These are phyloP conservation scores for Ormyrus labotus DNA, from an alignment of 2,888 invertebrate genomes.

Conservation along the genomic window DNA sequence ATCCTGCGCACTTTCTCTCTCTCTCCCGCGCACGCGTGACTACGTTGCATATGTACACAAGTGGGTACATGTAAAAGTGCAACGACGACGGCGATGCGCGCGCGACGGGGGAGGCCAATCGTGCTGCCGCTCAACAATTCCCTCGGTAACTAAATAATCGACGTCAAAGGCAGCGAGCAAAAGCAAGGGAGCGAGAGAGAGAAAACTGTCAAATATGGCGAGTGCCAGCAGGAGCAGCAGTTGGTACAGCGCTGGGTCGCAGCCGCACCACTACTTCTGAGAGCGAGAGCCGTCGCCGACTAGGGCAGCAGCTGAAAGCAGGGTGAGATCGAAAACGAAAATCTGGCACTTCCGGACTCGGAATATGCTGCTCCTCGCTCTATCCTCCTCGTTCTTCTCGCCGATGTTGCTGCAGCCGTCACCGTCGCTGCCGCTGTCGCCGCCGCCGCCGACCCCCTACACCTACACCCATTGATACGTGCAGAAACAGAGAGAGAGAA, in stretches of 20 bases:
- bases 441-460: background rate
- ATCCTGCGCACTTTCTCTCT: too few relatives aligned
- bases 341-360: background rate
- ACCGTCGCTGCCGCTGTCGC: background rate
- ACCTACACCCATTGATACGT: slow-evolving; percentile 6
- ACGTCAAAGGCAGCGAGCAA: slow-evolving; percentile 73
- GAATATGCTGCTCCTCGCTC: slow-evolving; percentile 51
- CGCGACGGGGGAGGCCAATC: slow-evolving; percentile 30
- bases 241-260: slow-evolving; percentile 65
- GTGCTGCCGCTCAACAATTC: slow-evolving; percentile 69
- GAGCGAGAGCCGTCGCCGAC: slow-evolving; percentile 30
- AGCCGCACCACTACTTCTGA: slow-evolving; percentile 29
- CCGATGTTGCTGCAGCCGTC: background rate
- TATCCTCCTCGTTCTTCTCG: slow-evolving; percentile 35
- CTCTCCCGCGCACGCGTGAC: background rate
- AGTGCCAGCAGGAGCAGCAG: slow-evolving; percentile 70
- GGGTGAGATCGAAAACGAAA: slow-evolving; percentile 48
- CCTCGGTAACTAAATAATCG: slow-evolving; percentile 77
- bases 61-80: background rate
- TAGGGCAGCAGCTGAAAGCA: background rate
- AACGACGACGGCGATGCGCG: background rate
- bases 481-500: slow-evolving; percentile 1
- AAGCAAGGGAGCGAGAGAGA: slow-evolving; percentile 57
- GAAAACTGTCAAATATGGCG: slow-evolving; percentile 77
- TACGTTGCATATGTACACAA: background rate